These are phyloP conservation scores for Nycteola revayana DNA, from an alignment of 2,888 invertebrate genomes.

Conservation along the genomic window DNA sequence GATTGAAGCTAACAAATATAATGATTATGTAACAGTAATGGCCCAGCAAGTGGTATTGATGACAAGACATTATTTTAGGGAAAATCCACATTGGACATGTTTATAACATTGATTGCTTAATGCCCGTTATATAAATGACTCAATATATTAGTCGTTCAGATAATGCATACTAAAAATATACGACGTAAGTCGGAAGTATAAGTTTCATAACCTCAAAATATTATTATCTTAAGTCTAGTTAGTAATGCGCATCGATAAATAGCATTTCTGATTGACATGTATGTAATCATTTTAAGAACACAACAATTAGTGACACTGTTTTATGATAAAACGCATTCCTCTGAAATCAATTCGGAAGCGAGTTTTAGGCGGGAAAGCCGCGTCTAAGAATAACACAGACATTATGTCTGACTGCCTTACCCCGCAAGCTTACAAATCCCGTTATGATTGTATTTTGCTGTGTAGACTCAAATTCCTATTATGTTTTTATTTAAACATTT, in stretches of 20 bases:
- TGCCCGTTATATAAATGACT: too few species aligned
- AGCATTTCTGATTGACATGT: conserved; percentile 1
- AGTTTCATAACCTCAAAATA: conserved; percentile 31
- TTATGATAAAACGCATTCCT: background rate
- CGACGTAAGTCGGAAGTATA: conserved; percentile 15
- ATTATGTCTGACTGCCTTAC: too few species aligned
- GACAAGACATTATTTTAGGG: conserved; percentile 33
- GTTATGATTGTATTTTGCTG: too few species aligned
- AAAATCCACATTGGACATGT: too few species aligned
- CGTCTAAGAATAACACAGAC: too few species aligned
- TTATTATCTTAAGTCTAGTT: conserved; percentile 12
- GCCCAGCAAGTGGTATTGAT: conserved; percentile 32
- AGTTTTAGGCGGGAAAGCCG: conserved; percentile 60
- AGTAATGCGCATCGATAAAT: conserved; percentile 2
- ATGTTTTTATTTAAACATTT: too few species aligned
- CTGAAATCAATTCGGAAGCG: background rate
- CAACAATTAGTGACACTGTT: too few species aligned
- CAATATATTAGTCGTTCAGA: background rate
- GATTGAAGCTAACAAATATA: conserved; percentile 32
- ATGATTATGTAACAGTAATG: conserved; percentile 62
- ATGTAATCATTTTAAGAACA: too few species aligned
- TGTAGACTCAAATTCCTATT: too few species aligned
- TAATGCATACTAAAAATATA: background rate
- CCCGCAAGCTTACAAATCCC: too few species aligned
- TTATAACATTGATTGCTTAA: too few species aligned